Evolutionary conservation across 2,888 invertebrate species (phyloP).

Genomic region (Microdon myrmicae): DNA sequence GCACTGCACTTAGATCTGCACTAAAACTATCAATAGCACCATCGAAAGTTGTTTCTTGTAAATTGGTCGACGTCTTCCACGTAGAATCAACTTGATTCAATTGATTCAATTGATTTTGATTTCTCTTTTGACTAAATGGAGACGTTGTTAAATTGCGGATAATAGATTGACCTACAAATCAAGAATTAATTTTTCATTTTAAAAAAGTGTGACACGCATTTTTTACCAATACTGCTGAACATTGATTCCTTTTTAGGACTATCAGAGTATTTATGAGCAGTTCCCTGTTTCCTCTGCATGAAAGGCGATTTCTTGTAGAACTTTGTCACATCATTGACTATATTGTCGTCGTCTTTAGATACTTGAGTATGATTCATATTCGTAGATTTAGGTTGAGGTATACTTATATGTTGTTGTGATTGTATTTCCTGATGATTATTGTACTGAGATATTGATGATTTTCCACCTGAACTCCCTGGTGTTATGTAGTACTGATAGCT

Average conservation of each 20-base stretch:
- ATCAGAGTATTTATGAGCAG: constrained; percentile 56
- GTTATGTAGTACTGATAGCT: constrained; percentile 59
- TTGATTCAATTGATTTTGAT: constrained; percentile 54
- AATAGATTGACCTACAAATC: constrained; percentile 62
- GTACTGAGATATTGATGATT: constrained; percentile 37
- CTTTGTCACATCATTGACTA: constrained; percentile 59
- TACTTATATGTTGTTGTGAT: constrained; percentile 57
- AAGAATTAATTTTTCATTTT: background rate
- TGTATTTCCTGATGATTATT: constrained; percentile 50
- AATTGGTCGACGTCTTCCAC: constrained; percentile 53
- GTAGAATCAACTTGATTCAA: constrained; percentile 54
- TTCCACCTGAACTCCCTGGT: constrained; percentile 53
- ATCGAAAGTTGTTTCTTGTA: constrained; percentile 8
- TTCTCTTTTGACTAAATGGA: constrained; percentile 66
- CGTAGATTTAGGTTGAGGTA: constrained; percentile 55
- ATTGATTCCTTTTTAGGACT: constrained; percentile 65
- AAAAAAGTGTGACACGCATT: too few species aligned
- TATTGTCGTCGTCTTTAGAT: constrained; percentile 54
- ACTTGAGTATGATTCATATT: constrained; percentile 23
- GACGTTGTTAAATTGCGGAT: constrained; percentile 65
- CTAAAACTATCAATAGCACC: constrained; percentile 14
- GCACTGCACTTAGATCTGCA: constrained; percentile 21
- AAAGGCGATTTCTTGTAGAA: constrained; percentile 66
- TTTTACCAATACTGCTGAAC: constrained; percentile 63
- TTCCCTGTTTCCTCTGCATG: constrained; percentile 62